These are phyloP conservation scores for Phrynocephalus forsythii DNA, from an alignment of 2,797 vertebrate genomes.

Conservation along the genomic window DNA sequence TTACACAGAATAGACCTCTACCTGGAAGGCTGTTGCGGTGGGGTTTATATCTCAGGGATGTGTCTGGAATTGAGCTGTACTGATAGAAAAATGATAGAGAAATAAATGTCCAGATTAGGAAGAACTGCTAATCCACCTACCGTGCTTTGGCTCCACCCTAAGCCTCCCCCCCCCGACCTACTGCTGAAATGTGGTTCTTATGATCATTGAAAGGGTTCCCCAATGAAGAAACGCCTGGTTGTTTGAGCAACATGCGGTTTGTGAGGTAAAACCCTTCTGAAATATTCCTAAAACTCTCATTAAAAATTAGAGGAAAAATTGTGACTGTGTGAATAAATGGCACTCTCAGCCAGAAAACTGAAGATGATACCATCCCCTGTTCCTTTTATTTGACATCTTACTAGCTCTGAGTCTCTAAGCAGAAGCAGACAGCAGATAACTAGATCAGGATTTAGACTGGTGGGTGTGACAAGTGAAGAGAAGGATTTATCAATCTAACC, in stretches of 20 bases:
- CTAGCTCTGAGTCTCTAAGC: conserved; percentile 8
- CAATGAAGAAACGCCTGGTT: too few species aligned
- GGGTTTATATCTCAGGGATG: background rate
- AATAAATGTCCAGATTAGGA: background rate
- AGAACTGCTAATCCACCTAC: background rate
- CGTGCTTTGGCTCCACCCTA: background rate
- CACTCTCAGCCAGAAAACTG: background rate
- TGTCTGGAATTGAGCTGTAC: background rate
- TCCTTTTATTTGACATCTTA: conserved; percentile 26
- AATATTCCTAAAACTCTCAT: background rate
- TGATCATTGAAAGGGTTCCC: background rate
- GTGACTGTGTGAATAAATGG: background rate
- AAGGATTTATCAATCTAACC: conserved; percentile 56
- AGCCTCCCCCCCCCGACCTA: background rate
- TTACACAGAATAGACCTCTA: too few species aligned
- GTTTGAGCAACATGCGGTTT: background rate
- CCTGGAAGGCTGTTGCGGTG: background rate
- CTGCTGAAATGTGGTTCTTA: background rate
- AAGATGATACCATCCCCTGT: background rate
- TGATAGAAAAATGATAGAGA: background rate
- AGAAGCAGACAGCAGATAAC: conserved; percentile 15
- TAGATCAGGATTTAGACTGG: conserved; percentile 49
- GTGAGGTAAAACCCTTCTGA: background rate
- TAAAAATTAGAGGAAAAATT: background rate
- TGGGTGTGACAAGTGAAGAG: background rate